phyloP scores from a whole-genome alignment of 53 echinoderm and acorn worm genomes.

The Apostichopus leukothele region DNA sequence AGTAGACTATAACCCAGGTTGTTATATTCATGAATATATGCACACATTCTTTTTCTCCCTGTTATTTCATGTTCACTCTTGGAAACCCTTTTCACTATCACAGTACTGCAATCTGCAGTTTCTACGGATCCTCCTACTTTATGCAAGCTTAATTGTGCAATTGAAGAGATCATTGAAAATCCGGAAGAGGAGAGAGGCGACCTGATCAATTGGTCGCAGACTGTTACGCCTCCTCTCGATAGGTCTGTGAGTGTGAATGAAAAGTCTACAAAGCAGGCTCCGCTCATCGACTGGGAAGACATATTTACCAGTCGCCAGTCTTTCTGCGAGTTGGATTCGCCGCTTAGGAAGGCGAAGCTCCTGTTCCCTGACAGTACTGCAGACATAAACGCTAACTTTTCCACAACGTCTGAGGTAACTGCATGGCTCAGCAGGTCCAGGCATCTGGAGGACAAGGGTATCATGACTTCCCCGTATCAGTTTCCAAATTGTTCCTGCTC shows the following conservation, averaged over 20 bases:
- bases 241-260: slow-evolving; percentile 27
- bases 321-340: slow-evolving; percentile 33
- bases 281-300: slow-evolving; percentile 41
- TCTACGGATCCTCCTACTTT: not conserved
- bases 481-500: not conserved
- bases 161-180: not conserved
- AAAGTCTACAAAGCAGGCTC: slow-evolving; percentile 2
- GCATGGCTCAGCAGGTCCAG: not conserved
- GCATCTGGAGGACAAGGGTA: slow-evolving; percentile 17
- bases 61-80: not conserved
- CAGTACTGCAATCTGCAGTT: not conserved
- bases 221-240: slow-evolving; percentile 6
- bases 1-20: too few relatives aligned
- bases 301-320: slow-evolving; percentile 43
- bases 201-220: slow-evolving; percentile 33
- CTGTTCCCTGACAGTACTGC: not conserved
- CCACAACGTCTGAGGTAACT: not conserved
- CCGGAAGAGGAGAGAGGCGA: not conserved
- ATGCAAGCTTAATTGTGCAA: not conserved
- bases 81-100: not conserved
- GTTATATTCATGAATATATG: too few relatives aligned
- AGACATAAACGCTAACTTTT: slow-evolving; percentile 25
- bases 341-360: not conserved
- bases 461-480: slow-evolving; percentile 37
- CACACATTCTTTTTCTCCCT: not conserved